Base-by-base conservation (phyloP, 2,888 invertebrate genomes). In the Asteroscopus sphinx region DNA sequence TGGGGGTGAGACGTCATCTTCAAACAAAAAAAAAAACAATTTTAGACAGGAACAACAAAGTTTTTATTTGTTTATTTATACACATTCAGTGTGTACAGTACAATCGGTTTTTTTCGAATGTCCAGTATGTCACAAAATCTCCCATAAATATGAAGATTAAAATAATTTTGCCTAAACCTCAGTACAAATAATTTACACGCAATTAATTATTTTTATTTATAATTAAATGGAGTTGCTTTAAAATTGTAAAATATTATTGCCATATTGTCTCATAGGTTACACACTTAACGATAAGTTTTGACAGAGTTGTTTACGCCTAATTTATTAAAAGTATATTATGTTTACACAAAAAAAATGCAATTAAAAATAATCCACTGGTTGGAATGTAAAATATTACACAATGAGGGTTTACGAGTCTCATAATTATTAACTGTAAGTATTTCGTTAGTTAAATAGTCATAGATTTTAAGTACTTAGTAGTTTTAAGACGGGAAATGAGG, bases 341-440 rank as follows among this genome's bases (percentile, higher is more conserved):
- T 33, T 44, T 53, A 64, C 66, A 69, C 76, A 74, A 74, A 55
- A 75, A 59, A 48, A 69, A 47, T 37, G 16, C 37, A 36, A 40
- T 52, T 25, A 16, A 11, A 33, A 9, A 8, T 44, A 52, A 49
- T 53, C 55, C 47, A 44, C 55, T 36, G 46, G 33, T 45, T 66
- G 59, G 44, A 54, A 48, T 47, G 12, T 54, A 66, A 65, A 53
- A 55, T 59, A 25, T 72, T 61, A 41, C 64, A 71, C 59, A 51
- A 51, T 45, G 68, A 80, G 68, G 82, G 81, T 65, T 73, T 69
- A 65, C 3, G 88, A 90, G 87, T 90, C 90, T 90, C 90, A 88
- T 81, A 77, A 80, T 81, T 70, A 74, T 52, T 83, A 81, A 79
- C 63, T 76, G 41, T 73, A 73, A 81, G 77, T 79, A 79, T 77